phyloP scores from a whole-genome alignment of 2,888 invertebrate genomes.

The Ferrisia virgata region DNA sequence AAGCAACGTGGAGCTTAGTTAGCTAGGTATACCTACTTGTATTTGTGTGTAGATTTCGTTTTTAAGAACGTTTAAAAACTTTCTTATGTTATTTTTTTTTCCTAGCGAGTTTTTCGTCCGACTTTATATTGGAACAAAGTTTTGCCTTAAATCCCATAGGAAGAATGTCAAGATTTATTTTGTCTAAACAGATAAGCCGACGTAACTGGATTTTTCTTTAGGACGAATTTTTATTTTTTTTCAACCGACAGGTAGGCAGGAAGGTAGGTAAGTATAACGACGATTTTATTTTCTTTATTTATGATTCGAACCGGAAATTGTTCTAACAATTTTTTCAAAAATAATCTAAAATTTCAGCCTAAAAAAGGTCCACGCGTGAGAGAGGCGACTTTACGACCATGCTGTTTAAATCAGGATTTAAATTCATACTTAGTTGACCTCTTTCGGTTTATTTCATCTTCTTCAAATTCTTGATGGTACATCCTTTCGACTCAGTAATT shows the following conservation, averaged over 20 bases:
- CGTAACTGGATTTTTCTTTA: not conserved
- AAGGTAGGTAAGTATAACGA: not conserved
- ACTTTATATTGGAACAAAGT: not conserved
- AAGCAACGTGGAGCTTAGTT: not conserved
- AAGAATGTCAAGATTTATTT: conserved; percentile 17
- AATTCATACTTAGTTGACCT: too few species aligned
- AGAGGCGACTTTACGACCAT: too few species aligned
- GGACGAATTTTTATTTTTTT: not conserved
- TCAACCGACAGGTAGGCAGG: not conserved
- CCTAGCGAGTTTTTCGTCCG: not conserved
- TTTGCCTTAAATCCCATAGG: not conserved
- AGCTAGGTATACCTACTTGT: too few species aligned
- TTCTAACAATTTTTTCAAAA: too few species aligned
- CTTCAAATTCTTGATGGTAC: too few species aligned
- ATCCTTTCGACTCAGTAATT: too few species aligned
- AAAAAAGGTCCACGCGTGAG: too few species aligned
- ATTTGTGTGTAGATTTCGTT: not conserved
- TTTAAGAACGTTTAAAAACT: conserved; percentile 6
- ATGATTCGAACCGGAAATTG: too few species aligned
- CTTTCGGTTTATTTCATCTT: too few species aligned
- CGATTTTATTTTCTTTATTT: not conserved
- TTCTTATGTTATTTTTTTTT: conserved; percentile 1
- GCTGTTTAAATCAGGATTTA: too few species aligned
- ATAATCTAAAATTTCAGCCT: too few species aligned
- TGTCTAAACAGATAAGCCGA: not conserved